phyloP scores from a whole-genome alignment of 2,888 invertebrate genomes.

The Spisula subtruncata region DNA sequence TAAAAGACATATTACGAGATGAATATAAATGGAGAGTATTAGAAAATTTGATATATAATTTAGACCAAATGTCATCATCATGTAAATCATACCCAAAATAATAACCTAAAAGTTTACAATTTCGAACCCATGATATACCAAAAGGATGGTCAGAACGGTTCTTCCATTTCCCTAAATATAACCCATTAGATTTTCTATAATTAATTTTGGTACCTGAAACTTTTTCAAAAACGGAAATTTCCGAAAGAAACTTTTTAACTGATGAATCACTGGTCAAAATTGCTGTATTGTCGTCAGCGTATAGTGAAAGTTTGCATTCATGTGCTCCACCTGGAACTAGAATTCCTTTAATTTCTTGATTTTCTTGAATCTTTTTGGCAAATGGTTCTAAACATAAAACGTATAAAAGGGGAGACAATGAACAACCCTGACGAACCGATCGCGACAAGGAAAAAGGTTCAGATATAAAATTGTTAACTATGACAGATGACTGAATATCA shows the following conservation, averaged over 20 bases:
- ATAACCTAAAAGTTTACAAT: conserved; percentile 63
- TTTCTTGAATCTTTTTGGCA: conserved; percentile 48
- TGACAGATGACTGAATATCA: conserved; percentile 58
- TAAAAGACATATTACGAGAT: conserved; percentile 27
- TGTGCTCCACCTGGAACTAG: conserved; percentile 44
- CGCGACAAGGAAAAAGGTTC: background rate
- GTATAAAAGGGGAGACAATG: background rate
- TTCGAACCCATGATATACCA: conserved; percentile 67
- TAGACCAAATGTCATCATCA: conserved; percentile 58
- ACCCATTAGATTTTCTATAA: conserved; percentile 62
- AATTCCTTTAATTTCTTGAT: conserved; percentile 41
- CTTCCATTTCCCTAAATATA: conserved; percentile 71
- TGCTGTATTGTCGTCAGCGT: conserved; percentile 52
- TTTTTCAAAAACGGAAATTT: conserved; percentile 38
- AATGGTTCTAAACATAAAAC: conserved; percentile 59
- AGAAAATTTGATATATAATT: conserved; percentile 52
- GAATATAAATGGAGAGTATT: conserved; percentile 47
- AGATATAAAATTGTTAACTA: conserved; percentile 57
- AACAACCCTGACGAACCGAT: background rate
- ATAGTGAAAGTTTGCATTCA: conserved; percentile 46
- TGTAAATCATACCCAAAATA: conserved; percentile 55
- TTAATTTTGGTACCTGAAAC: conserved; percentile 67
- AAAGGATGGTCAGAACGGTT: conserved; percentile 67
- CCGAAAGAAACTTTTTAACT: conserved; percentile 28
- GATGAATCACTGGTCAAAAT: conserved; percentile 43